phyloP scores from a whole-genome alignment of 2,888 invertebrate species.

The Seira musarum region DNA sequence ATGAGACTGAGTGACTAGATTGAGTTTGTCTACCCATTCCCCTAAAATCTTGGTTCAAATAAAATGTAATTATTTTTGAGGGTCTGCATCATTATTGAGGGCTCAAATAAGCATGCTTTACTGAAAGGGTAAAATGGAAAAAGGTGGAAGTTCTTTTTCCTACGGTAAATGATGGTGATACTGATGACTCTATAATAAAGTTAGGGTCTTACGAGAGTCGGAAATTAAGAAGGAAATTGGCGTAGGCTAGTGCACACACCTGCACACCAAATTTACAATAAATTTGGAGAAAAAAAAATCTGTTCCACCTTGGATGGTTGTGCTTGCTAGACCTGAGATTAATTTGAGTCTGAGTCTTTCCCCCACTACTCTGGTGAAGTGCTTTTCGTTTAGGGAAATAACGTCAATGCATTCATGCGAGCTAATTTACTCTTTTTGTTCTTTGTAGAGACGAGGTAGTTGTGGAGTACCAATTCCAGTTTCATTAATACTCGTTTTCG shows the following conservation, averaged over 20 bases:
- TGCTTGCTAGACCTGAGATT: too few species aligned
- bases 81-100: too few species aligned
- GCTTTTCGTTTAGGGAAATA: too few species aligned
- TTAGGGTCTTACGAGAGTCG: constrained; percentile 5
- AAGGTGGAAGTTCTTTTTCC: neutral
- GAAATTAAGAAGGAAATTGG: constrained; percentile 45
- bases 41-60: too few species aligned
- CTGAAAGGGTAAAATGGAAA: neutral
- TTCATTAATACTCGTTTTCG: constrained; percentile 68
- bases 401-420: too few species aligned
- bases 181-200: neutral
- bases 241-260: neutral
- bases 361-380: too few species aligned
- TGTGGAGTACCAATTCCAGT: constrained; percentile 69
- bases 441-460: constrained; percentile 58
- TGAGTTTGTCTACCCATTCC: too few species aligned
- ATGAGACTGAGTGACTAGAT: too few species aligned
- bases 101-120: too few species aligned
- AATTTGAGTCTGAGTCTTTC: too few species aligned
- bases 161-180: constrained; percentile 11
- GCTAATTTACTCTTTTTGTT: neutral
- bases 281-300: neutral
- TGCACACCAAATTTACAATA: constrained; percentile 43
- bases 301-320: too few species aligned
- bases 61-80: too few species aligned